A percentile compares a stretch with the other conserved stretches of the same genome.
Conservation (phyloP, 1,140 invertebrate species). For the Heliconius himera region DNA sequence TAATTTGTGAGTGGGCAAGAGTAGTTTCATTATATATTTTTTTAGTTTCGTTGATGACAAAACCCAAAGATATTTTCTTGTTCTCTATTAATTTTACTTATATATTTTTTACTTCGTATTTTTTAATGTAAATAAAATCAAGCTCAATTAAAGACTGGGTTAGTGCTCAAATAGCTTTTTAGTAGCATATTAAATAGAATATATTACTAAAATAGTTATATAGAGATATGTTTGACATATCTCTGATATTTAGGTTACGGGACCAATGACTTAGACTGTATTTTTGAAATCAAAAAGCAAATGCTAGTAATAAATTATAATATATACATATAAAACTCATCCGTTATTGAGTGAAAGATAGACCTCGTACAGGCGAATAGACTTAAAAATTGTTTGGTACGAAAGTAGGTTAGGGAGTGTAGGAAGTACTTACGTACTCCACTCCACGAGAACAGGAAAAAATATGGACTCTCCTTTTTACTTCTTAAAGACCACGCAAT, state of each 20-base stretch:
- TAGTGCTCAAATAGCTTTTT: constrained; percentile 32
- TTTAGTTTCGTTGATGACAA: too few relatives aligned
- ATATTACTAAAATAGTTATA: not conserved
- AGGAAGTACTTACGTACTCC: too few relatives aligned
- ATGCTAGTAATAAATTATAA: not conserved
- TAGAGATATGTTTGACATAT: constrained; percentile 16
- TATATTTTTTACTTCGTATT: not conserved
- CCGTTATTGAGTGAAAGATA: too few relatives aligned
- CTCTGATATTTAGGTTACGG: constrained; percentile 20
- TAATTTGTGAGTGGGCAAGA: too few relatives aligned
- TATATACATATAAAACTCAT: too few relatives aligned
- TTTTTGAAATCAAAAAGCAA: not conserved
- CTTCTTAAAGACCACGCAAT: too few relatives aligned
- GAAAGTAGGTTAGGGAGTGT: too few relatives aligned
- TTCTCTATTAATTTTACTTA: not conserved
- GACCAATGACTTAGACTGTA: constrained; percentile 14
- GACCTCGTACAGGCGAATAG: too few relatives aligned
- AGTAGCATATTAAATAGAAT: not conserved
- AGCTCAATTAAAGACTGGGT: constrained; percentile 34
- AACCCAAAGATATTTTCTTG: not conserved
- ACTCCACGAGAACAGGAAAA: too few relatives aligned
- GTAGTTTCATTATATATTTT: too few relatives aligned
- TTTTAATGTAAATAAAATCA: constrained; percentile 18
- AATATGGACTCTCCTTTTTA: too few relatives aligned
- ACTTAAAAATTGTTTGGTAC: too few relatives aligned